Evolutionary conservation across 2,888 invertebrate genomes (phyloP).

Genomic region (Eupelmus urozonus): DNA sequence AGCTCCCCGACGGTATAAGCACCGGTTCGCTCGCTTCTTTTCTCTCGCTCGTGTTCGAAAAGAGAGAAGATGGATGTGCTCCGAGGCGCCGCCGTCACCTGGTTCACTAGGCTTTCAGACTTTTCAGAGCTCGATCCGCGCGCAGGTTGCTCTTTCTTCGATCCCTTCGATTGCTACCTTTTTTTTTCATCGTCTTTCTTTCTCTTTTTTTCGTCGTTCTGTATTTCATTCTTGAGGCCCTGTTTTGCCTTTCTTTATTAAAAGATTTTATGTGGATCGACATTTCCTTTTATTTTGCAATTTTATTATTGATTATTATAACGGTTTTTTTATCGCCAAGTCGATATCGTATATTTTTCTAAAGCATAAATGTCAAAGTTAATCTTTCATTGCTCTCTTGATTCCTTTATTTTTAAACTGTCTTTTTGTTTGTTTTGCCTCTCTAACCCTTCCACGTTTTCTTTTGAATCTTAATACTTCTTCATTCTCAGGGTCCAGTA

Average conservation of each 20-base stretch:
- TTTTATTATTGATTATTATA: conserved; percentile 11
- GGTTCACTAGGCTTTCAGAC: conserved; percentile 68
- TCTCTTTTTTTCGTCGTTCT: conserved; percentile 8
- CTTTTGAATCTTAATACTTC: too few relatives aligned
- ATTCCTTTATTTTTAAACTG: conserved; percentile 5
- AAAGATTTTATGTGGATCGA: conserved; percentile 14
- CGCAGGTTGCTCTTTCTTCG: conserved; percentile 19
- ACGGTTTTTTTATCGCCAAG: background rate
- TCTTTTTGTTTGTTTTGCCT: background rate
- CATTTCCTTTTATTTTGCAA: background rate
- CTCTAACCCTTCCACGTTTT: background rate
- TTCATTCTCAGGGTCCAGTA: too few relatives aligned
- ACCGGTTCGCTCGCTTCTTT: background rate
- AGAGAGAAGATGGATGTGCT: conserved; percentile 74
- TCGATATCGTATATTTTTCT: background rate
- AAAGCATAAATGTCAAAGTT: conserved; percentile 11
- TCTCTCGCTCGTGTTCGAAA: conserved; percentile 50
- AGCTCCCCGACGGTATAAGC: background rate
- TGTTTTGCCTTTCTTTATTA: background rate
- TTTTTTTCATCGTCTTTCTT: conserved; percentile 14
- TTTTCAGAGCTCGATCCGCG: conserved; percentile 41
- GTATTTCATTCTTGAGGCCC: background rate
- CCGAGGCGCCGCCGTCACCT: conserved; percentile 76
- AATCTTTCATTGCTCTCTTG: conserved; percentile 6
- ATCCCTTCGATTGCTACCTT: conserved; percentile 1